Evolutionary conservation across 2,888 invertebrate genomes (phyloP), one percentile per base, ranked within the genome.

Genomic region (Drosophila meridionalis): DNA sequence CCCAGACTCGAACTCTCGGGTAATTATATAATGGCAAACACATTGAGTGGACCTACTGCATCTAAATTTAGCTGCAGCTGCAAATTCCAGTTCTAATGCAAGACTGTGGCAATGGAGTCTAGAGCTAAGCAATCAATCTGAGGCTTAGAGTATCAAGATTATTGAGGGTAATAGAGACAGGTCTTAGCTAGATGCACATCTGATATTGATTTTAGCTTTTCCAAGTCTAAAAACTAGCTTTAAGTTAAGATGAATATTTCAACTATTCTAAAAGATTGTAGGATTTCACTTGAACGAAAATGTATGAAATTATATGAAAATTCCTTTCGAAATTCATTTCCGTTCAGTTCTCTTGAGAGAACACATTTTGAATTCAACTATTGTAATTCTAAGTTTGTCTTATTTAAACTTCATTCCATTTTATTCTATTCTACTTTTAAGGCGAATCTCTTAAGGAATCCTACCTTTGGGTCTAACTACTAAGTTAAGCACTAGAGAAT

Each of bases 1-100:
- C n/a, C 47, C 58, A 36, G 34, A 36, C 53, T 38, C 26, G 7
- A 5, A 5, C 53, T 55, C 38, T 38, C 12, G 28, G 8, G 2
- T 28, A 55, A 55, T 55, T 55, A 55, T 12, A 28, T 52, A 34
- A 52, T 36, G 34, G 50, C 34, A 52, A 52, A 52, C 52, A 52
- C 52, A 52, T 52, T 52, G 52, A 20, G 2, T 11, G 12, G 3
- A 52, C 34, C 11, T 4, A 7, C 12, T 20, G 32, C 8, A 7
- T 36, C 52, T 12, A 12, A 26, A 36, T 36, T 26, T 7, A 36
- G 26, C 36, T 36, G 34, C 52, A 52, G 36, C 52, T 52, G 52
- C 12, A 20, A 36, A 52, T 7, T 34, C 50, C 11, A 20, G 50
- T 34, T 50, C 32, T 12, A 3, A 26, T 6, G 9, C 4, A n/a